Percentiles rank a stretch among this genome's conserved stretches.
Conservation (phyloP, 2,113 vertebrate species). For the Abramis brama region DNA sequence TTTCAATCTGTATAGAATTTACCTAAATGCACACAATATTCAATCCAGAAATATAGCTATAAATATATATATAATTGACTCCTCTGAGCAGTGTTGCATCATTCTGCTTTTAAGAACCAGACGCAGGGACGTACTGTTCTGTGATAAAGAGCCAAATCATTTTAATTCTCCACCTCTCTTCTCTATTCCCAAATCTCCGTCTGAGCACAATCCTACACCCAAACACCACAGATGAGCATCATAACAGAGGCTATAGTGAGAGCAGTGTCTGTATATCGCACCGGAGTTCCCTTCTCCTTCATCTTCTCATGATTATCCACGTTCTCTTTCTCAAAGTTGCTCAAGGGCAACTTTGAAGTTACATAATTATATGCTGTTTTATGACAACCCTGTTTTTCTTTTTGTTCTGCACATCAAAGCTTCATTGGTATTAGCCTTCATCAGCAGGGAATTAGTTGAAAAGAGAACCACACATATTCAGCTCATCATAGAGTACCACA, state of each 20-base stretch:
- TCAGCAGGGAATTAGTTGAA: slow-evolving; percentile 42
- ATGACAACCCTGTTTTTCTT: slow-evolving; percentile 30
- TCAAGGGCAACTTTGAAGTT: slow-evolving; percentile 44
- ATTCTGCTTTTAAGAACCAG: slow-evolving; percentile 3
- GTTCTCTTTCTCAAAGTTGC: slow-evolving; percentile 16
- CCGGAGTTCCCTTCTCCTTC: not conserved
- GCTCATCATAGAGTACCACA: slow-evolving; percentile 38
- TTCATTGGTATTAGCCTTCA: slow-evolving; percentile 41
- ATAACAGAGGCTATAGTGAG: not conserved
- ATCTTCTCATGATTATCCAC: slow-evolving; percentile 14
- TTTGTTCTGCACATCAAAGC: slow-evolving; percentile 51
- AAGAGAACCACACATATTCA: slow-evolving; percentile 31
- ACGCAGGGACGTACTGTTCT: not conserved
- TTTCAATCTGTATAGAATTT: not conserved
- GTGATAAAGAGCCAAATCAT: slow-evolving; percentile 23
- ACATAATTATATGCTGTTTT: slow-evolving; percentile 45
- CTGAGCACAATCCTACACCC: not conserved
- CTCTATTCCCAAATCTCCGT: not conserved
- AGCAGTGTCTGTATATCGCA: not conserved
- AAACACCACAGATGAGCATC: not conserved
- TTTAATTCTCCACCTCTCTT: slow-evolving; percentile 15
- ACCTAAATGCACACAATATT: not conserved
- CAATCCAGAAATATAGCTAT: not conserved
- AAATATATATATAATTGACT: not conserved
- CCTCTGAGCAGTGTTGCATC: not conserved